Conservation (phyloP, 2,888 invertebrate genomes). For the Graphium colonna region DNA sequence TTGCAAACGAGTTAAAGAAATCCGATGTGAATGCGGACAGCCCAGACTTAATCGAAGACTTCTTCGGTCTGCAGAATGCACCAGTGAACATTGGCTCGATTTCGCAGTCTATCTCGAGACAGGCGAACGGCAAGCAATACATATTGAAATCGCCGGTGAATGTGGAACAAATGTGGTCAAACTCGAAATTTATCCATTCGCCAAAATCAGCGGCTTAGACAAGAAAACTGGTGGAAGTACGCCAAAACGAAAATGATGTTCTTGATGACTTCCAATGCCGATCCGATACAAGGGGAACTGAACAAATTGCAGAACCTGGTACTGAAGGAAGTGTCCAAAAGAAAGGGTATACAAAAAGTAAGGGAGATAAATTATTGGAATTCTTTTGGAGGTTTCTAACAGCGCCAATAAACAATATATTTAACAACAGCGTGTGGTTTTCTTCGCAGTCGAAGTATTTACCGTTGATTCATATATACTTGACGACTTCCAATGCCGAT, state of each 20-base stretch:
- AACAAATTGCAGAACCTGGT: constrained; percentile 7
- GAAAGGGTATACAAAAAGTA: neutral
- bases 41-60: constrained; percentile 30
- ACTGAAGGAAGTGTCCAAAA: constrained; percentile 4
- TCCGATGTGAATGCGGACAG: constrained; percentile 15
- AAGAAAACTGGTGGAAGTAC: constrained; percentile 25
- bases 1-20: constrained; percentile 26
- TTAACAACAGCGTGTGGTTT: constrained; percentile 23
- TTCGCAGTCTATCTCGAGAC: constrained; percentile 32
- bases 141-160: constrained; percentile 25
- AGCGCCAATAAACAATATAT: constrained; percentile 29
- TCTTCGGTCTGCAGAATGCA: constrained; percentile 33
- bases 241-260: constrained; percentile 18
- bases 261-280: constrained; percentile 19
- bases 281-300: constrained; percentile 21
- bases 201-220: constrained; percentile 24
- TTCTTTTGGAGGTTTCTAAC: constrained; percentile 31
- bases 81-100: constrained; percentile 32
- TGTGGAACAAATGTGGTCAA: constrained; percentile 21
- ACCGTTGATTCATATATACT: too few species aligned
- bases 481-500: constrained; percentile 23
- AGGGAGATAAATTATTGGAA: constrained; percentile 26
- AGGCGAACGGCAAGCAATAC: constrained; percentile 29
- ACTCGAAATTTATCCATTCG: constrained; percentile 27
- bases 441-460: constrained; percentile 21